Evolutionary conservation across 2,113 vertebrate species (phyloP).

Genomic region (Pangasianodon gigas): DNA sequence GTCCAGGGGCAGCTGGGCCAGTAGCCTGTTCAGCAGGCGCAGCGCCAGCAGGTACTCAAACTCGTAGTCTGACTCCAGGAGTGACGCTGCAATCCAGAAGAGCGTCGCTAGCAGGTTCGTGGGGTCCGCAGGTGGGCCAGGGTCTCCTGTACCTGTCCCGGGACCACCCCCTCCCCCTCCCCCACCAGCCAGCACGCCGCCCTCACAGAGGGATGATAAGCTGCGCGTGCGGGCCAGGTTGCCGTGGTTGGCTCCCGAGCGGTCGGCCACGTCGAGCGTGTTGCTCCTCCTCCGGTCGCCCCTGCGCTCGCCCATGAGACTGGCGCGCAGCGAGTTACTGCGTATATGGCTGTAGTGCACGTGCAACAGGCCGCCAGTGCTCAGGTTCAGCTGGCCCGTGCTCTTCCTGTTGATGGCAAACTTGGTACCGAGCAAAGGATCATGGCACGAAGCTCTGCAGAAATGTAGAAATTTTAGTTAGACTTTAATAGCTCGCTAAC

Average conservation of each 20-base stretch:
- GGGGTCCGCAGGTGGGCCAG: constrained; percentile 85
- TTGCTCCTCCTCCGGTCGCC: constrained; percentile 89
- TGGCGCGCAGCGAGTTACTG: constrained; percentile 91
- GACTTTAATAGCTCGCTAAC: neutral
- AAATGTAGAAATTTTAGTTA: neutral
- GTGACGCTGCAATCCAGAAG: constrained; percentile 94
- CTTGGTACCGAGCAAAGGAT: constrained; percentile 88
- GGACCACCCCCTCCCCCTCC: constrained; percentile 62
- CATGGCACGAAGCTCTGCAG: constrained; percentile 81
- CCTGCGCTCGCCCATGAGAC: constrained; percentile 83
- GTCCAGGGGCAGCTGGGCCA: constrained; percentile 93
- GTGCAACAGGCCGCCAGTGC: constrained; percentile 78
- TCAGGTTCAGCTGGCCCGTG: constrained; percentile 94
- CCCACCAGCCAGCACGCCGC: constrained; percentile 74
- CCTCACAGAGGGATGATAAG: constrained; percentile 90
- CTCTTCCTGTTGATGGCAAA: constrained; percentile 95
- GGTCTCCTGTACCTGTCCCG: constrained; percentile 59
- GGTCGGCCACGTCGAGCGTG: constrained; percentile 92
- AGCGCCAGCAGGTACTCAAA: constrained; percentile 97
- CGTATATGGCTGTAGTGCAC: constrained; percentile 78
- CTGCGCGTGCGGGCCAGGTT: constrained; percentile 94
- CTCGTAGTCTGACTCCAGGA: constrained; percentile 97
- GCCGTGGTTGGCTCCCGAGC: constrained; percentile 83
- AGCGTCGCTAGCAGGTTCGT: constrained; percentile 93
- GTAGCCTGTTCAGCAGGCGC: constrained; percentile 91